Evolutionary conservation across 2,797 vertebrate genomes (phyloP).

Genomic region (Distichodus sexfasciatus): DNA sequence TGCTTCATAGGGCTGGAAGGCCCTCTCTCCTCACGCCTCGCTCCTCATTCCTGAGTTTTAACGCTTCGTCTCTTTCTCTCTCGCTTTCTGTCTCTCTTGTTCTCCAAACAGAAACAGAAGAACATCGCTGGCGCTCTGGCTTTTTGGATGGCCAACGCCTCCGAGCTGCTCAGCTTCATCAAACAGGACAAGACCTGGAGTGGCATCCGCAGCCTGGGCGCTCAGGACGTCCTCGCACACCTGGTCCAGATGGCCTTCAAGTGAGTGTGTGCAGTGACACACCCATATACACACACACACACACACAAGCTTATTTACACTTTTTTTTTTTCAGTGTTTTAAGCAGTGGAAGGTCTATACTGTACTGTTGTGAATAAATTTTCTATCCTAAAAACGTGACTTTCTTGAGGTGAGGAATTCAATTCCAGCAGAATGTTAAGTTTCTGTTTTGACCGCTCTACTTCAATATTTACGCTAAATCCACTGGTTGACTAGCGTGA

Average conservation of each 20-base stretch:
- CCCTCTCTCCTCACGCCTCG: slow-evolving; percentile 49
- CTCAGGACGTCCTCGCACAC: slow-evolving; percentile 94
- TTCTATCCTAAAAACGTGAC: too few relatives aligned
- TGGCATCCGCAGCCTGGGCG: slow-evolving; percentile 89
- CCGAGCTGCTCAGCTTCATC: slow-evolving; percentile 95
- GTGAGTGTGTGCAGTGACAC: slow-evolving; percentile 70
- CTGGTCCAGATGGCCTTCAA: slow-evolving; percentile 99
- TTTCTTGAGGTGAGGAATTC: too few relatives aligned
- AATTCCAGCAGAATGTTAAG: too few relatives aligned
- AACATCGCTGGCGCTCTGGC: slow-evolving; percentile 97
- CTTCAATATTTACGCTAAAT: too few relatives aligned
- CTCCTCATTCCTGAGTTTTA: slow-evolving; percentile 23
- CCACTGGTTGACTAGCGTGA: too few relatives aligned
- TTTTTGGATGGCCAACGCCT: slow-evolving; percentile 99
- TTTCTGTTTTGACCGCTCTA: too few relatives aligned
- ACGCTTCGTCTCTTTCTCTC: background rate
- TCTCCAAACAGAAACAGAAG: slow-evolving; percentile 90
- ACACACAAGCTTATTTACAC: too few relatives aligned
- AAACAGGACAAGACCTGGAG: slow-evolving; percentile 96
- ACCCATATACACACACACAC: too few relatives aligned
- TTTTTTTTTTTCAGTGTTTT: too few relatives aligned
- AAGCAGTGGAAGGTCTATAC: too few relatives aligned
- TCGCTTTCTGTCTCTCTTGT: slow-evolving; percentile 33
- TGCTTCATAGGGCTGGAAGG: slow-evolving; percentile 67
- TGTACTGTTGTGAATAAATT: too few relatives aligned